Evolutionary conservation across 1,140 invertebrate species (phyloP), one percentile per base, ranked within the genome.

Genomic region (Macrotrachela quadricornifera): DNA sequence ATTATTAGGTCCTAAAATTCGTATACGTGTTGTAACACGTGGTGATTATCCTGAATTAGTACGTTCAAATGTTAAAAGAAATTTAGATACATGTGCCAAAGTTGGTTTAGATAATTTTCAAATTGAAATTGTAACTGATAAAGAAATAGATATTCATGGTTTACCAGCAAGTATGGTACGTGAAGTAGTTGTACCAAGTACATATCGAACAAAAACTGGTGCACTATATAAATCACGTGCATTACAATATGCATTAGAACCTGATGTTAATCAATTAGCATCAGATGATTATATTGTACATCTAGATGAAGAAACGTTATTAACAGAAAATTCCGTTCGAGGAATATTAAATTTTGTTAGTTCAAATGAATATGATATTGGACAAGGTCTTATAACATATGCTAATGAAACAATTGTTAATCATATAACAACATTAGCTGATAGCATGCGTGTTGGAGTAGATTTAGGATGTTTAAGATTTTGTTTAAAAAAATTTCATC

Each of bases 201-300:
- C 77, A 49, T 94, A 94, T 66, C 74, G 77, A 58, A 87, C 91
- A 18, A 83, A 81, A 64, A 82, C 79, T 55, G 87, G 87, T 39
- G 85, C 88, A 36, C 70, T 91, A 12, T 96, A 91, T 65, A 96
- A 96, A 68, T 85, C 88, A 0, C 75, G 91, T 58, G 90, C 90
- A 11, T 69, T 96, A 0, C 91, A 96, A 64, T 95, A 94, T 67
- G 92, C 87, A 63, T 72, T 95, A 13, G 90, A 95, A 72, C 82
- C 83, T 61, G 79, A 79, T 59, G 79, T 72, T 0, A 91, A 90
- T 68, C 77, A 84, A 57, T 66, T 92, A 13, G 77, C 77, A 16
- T 85, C 91, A 61, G 79, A 77, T 57, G 90, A 95, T 66, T 96
- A 87, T 87, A 83, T 97, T 61, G 86, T 96, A 1, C 91, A 96